Base-by-base conservation (phyloP, 2,888 invertebrate species). In the Cordilura impudica region DNA sequence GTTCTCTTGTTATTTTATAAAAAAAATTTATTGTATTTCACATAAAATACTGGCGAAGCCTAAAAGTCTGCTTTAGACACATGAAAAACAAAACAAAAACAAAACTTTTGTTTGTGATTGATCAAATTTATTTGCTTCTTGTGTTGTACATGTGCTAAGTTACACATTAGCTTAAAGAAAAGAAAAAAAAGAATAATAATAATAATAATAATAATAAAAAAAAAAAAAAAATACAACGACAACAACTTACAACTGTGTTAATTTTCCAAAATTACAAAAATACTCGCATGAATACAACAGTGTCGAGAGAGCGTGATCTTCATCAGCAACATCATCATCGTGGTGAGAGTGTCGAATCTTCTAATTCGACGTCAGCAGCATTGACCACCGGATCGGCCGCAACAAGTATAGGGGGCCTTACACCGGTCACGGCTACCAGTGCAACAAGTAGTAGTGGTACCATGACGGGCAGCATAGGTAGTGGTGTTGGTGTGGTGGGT, bases 241-340 rank as follows among this genome's bases (percentile, higher is more conserved):
- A 47, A 53, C 19, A 47, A n/a, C 26, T 39, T 39, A n/a, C 14
- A 63, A 63, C 58, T 67, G 61, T 26, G 43, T 39, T 47, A 43
- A 65, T 54, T 18, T 16, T 35, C 8, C n/a, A 29, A 12, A 66
- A 14, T 21, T 23, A 60, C 51, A 45, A 53, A 79, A 70, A 43
- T 47, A 23, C 54, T 53, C 76, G 75, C 70, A 73, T 76, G 75
- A 81, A 77, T 81, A 70, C 69, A 74, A 69, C 85, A 90, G 90
- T 90, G 90, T 90, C 90, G 81, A 86, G 87, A 85, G 90, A 90
- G 82, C 88, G 88, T 72, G 87, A 86, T 70, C 83, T 74, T 65
- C 77, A 47, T 61, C 85, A 90, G 82, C 87, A 88, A 63, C 86
- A 86, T 63, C 83, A 77, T 56, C 81, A 72, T 71, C 82, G 81